Evolutionary conservation across 1,140 invertebrate species (phyloP), one percentile per base, ranked within the genome.

Genomic region (Achatina immaculata): DNA sequence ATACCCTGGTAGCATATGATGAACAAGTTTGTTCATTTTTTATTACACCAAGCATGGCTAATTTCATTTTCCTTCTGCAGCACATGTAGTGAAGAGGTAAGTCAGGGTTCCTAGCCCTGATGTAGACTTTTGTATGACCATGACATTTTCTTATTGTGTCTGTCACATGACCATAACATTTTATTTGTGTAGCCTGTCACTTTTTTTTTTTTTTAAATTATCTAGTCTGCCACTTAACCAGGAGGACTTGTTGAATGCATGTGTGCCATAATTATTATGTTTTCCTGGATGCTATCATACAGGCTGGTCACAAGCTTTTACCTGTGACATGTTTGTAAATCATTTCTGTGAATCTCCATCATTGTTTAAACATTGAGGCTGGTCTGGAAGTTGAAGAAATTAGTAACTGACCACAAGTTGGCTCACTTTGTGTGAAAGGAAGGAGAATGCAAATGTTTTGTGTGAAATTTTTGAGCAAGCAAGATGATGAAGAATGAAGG

Each of bases 61-160:
- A n/a, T 19, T 40, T 43, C 34, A 36, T 14, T 72, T 72, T 40
- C 19, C 21, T 40, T 9, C 7, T 24, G 9, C 9, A 28, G 14
- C 14, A 68, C 1, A n/a, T 6, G 16, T 28, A 2, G 19, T 31
- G 34, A 28, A n/a, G n/a, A 16, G 16, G 21, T 68, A n/a, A n/a
- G 16, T n/a, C 1, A 1, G 19, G 21, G 0, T 36, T n/a, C 66
- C 21, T 68, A 2, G 21, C 34, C 21, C 21, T n/a, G 19, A n/a
- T 1, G 34, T 68, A 34, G 21, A n/a, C 24, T 34, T 34, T 71
- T 21, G 31, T 24, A 7, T 74, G 24, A 14, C 31, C 2, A 65
- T 45, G 11, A 48, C 43, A 43, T 38, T 48, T 72, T 62, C 28
- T 68, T 78, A 31, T 74, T 34, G 24, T 45, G 65, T 55, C 65